Evolutionary conservation across 2,888 invertebrate genomes (phyloP).

Genomic region (Cataglyphis albicans): DNA sequence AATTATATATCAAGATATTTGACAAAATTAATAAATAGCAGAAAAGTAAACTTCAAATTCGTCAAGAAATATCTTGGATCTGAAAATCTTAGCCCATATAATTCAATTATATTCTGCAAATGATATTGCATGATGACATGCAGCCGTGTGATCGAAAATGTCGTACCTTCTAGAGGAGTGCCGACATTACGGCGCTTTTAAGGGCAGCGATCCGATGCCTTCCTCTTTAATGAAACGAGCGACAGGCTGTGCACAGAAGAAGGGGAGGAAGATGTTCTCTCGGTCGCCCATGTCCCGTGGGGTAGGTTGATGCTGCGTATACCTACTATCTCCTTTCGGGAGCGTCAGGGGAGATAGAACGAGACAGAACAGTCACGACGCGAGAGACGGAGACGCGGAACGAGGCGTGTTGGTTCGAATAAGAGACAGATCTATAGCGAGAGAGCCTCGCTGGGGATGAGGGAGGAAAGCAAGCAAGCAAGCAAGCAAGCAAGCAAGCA

Average conservation of each 20-base stretch:
- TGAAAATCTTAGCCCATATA: neutral
- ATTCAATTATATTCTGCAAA: neutral
- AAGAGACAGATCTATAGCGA: slow-evolving; percentile 84
- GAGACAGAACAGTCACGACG: slow-evolving; percentile 75
- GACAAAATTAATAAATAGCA: neutral
- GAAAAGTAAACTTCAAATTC: neutral
- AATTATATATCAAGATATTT: neutral
- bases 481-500: slow-evolving; percentile 31
- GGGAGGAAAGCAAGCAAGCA: slow-evolving; percentile 74
- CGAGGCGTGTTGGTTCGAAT: slow-evolving; percentile 83
- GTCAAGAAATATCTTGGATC: neutral
- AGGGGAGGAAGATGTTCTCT: slow-evolving; percentile 70
- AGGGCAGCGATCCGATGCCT: slow-evolving; percentile 66
- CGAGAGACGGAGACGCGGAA: slow-evolving; percentile 72
- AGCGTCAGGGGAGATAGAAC: slow-evolving; percentile 74
- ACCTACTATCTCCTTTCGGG: slow-evolving; percentile 76
- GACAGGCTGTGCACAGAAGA: slow-evolving; percentile 51
- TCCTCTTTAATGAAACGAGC: slow-evolving; percentile 77
- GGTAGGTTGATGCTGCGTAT: slow-evolving; percentile 80
- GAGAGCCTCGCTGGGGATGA: slow-evolving; percentile 67
- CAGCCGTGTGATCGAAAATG: slow-evolving; percentile 46
- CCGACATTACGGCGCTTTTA: slow-evolving; percentile 54
- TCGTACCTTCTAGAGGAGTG: slow-evolving; percentile 30
- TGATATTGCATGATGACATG: neutral
- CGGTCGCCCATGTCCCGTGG: slow-evolving; percentile 81